Base-by-base conservation (phyloP, 2,113 vertebrate genomes). In the Xenopus laevis region DNA sequence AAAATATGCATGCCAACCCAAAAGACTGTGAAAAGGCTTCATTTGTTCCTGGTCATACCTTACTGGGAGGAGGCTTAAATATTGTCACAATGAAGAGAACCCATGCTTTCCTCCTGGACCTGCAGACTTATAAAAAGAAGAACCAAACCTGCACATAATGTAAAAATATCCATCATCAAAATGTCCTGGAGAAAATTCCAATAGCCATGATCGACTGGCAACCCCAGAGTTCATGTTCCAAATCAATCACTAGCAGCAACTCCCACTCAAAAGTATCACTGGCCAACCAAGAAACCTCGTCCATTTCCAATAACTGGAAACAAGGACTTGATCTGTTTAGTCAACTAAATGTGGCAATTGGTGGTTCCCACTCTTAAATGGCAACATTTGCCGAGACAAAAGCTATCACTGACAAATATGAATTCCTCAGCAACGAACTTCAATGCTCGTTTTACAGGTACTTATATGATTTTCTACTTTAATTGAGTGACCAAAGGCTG, bases 381-480 rank as follows among this genome's bases (percentile, higher is more conserved):
- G 84, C 90, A 0, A 79, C 83, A 0, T 92, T 90, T 70, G 86
- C 88, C 0, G 87, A 88, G 83, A 82, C 74, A 15, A 92, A 87
- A 80, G 86, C 86, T 0, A 88, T 89, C 74, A 80, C 57, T 1
- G 91, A 93, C 86, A 89, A 84, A 71, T 93, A 86, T 80, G 91
- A 79, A 71, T 93, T 91, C 53, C 65, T 83, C 1, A 89, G 81
- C 66, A 90, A 90, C 15, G 76, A 83, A 59, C 47, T 90, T 20
- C 79, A 77, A 18, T 93, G 91, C 17, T 78, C 80, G 27, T 89
- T 79, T 78, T 93, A 93, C 87, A 91, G 88, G 91, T 92, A 81
- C 23, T 27, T 27, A 4, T 40, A 40, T 40, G 33, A 40, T 7
- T 9, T 40, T 27, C 23, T 27, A 27, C n/a, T n/a, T n/a, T n/a